phyloP scores from a whole-genome alignment of 2,888 invertebrate species.

The Dorcus hopei region DNA sequence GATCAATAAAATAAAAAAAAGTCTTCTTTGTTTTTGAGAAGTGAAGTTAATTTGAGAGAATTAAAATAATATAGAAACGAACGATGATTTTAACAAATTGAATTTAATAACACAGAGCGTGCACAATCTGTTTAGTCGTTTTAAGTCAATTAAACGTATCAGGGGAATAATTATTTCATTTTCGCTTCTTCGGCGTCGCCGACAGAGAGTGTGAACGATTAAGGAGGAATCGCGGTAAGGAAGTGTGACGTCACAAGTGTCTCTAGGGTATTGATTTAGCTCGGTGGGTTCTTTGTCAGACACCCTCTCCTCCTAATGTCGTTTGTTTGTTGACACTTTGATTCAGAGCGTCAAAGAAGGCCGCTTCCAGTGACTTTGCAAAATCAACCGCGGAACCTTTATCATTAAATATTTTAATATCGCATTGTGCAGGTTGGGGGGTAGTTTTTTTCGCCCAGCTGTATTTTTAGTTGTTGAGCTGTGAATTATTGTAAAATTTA shows the following conservation, averaged over 20 bases:
- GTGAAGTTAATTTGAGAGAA: neutral
- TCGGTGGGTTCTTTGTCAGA: slow-evolving; percentile 32
- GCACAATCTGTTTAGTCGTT: slow-evolving; percentile 4
- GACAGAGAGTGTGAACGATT: slow-evolving; percentile 1
- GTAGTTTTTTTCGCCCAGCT: neutral
- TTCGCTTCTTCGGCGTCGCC: neutral
- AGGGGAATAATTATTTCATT: slow-evolving; percentile 14
- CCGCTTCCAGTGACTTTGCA: slow-evolving; percentile 14
- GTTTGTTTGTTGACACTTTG: slow-evolving; percentile 48
- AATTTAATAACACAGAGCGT: neutral
- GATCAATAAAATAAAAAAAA: too few relatives aligned
- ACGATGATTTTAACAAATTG: neutral
- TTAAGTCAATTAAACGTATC: slow-evolving; percentile 15
- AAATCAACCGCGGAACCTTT: slow-evolving; percentile 14
- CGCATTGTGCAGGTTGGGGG: neutral
- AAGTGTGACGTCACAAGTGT: slow-evolving; percentile 37
- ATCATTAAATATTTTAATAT: slow-evolving; percentile 1
- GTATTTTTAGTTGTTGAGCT: too few relatives aligned
- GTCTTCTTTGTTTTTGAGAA: too few relatives aligned
- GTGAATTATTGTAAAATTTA: too few relatives aligned
- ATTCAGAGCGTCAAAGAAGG: slow-evolving; percentile 32
- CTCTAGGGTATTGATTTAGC: slow-evolving; percentile 42
- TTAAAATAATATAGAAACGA: neutral
- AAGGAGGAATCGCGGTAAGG: slow-evolving; percentile 21
- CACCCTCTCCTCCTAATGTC: slow-evolving; percentile 40